A percentile compares a stretch with the other conserved stretches of the same genome.
These are phyloP conservation scores for Dufourea novaeangliae DNA, from an alignment of 1,140 invertebrate species.

Conservation along the genomic window DNA sequence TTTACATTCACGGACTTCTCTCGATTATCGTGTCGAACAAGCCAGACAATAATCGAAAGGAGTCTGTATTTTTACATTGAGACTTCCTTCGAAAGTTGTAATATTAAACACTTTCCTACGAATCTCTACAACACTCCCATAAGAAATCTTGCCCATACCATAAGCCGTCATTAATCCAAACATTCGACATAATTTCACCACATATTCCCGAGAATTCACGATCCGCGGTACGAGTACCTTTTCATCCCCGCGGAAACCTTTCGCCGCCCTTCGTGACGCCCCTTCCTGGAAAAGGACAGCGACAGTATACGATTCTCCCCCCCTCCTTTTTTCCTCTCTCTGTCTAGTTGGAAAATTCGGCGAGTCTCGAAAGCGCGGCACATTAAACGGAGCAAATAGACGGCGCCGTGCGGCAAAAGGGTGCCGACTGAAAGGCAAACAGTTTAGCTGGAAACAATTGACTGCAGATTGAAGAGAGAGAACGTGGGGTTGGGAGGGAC, in stretches of 20 bases:
- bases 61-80: no score
- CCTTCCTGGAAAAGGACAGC: conserved; percentile 15
- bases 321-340: neutral
- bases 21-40: no score
- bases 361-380: conserved; percentile 70
- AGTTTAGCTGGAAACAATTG: conserved; percentile 83
- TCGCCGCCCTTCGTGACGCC: conserved; percentile 14
- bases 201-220: neutral
- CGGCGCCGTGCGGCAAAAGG: conserved; percentile 77
- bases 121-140: no score
- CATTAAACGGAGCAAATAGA: conserved; percentile 80
- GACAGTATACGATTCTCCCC: neutral
- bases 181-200: neutral
- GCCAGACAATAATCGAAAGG: no score
- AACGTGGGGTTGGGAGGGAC: conserved; percentile 41
- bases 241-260: neutral
- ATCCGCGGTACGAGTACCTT: neutral
- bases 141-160: no score
- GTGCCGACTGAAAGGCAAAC: conserved; percentile 81
- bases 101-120: no score
- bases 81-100: no score
- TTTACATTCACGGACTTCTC: no score
- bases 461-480: conserved; percentile 81
- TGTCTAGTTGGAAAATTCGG: conserved; percentile 65
- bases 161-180: no score